A percentile compares a stretch with the other conserved stretches of the same genome.
These are phyloP conservation scores for Rhinoderma darwinii DNA, from an alignment of 2,113 vertebrate species.

Conservation along the genomic window DNA sequence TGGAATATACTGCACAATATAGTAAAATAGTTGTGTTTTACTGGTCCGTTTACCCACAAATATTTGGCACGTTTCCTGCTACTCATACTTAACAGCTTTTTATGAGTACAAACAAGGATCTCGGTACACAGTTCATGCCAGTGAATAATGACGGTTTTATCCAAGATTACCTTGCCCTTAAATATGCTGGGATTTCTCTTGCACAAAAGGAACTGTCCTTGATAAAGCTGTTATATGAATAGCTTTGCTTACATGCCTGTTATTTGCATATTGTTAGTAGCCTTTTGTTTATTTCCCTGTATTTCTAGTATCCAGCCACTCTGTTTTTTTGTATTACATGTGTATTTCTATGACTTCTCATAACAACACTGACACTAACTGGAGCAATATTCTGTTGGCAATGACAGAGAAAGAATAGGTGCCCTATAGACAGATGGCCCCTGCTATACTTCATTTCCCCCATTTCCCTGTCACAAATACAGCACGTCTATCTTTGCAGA, in stretches of 20 bases:
- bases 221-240: background rate
- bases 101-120: background rate
- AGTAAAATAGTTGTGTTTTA: background rate
- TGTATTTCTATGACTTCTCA: too few relatives aligned
- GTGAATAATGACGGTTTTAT: background rate
- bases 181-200: background rate
- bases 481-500: constrained; percentile 14
- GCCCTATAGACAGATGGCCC: constrained; percentile 2
- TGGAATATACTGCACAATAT: background rate
- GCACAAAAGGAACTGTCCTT: constrained; percentile 18
- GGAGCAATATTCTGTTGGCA: background rate
- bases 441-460: background rate
- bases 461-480: constrained; percentile 29
- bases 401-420: background rate
- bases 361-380: too few relatives aligned
- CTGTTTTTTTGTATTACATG: background rate
- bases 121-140: background rate
- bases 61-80: background rate
- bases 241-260: background rate
- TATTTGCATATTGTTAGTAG: background rate
- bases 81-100: background rate
- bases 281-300: background rate
- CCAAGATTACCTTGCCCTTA: background rate
- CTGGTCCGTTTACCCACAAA: background rate
- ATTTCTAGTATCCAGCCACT: background rate